Evolutionary conservation across 2,797 vertebrate genomes (phyloP).

Genomic region (Siniperca obscura): DNA sequence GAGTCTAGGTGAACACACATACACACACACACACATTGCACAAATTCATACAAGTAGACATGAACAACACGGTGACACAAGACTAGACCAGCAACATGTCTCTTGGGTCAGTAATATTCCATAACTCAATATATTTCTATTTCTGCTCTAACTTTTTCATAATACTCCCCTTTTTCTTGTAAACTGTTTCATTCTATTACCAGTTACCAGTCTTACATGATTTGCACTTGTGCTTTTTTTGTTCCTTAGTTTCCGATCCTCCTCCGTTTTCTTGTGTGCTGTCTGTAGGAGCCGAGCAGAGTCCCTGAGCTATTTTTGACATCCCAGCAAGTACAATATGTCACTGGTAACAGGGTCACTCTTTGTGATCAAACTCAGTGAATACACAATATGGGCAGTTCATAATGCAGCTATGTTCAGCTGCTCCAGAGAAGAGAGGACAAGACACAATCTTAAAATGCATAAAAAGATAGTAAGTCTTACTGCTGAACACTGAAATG

Average conservation of each 20-base stretch:
- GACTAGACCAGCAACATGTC: not conserved
- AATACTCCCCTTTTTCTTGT: not conserved
- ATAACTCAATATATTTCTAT: not conserved
- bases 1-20: not conserved
- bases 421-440: slow-evolving; percentile 8
- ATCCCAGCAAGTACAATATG: slow-evolving; percentile 53
- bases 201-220: slow-evolving; percentile 1
- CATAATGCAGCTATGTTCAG: slow-evolving; percentile 10
- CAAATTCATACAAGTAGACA: not conserved
- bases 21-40: not conserved
- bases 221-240: slow-evolving; percentile 22
- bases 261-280: not conserved
- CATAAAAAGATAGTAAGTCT: not conserved
- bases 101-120: not conserved
- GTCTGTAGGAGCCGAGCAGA: slow-evolving; percentile 32
- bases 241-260: not conserved
- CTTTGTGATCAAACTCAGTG: slow-evolving; percentile 41
- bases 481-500: not conserved
- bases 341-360: slow-evolving; percentile 43
- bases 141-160: not conserved
- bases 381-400: slow-evolving; percentile 14
- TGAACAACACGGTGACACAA: not conserved
- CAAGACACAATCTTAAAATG: not conserved
- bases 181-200: not conserved
- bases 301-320: slow-evolving; percentile 57